A percentile compares a stretch with the other conserved stretches of the same genome.
These are phyloP conservation scores for Tokudaia muenninki DNA, from an alignment of 2,797 vertebrate species.

Conservation along the genomic window DNA sequence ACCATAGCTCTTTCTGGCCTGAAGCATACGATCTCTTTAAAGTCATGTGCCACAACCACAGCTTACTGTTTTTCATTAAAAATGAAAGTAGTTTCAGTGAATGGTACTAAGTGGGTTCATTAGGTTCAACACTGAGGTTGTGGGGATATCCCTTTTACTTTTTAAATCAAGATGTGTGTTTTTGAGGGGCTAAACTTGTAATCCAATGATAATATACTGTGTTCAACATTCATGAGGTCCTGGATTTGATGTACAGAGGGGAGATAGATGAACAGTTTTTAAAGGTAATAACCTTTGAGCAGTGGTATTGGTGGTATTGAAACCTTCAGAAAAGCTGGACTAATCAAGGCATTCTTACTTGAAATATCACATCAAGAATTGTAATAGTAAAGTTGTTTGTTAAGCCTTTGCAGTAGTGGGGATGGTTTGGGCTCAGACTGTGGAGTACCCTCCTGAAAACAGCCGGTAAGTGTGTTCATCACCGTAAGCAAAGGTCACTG, in stretches of 20 bases:
- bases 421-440: not conserved
- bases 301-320: not conserved
- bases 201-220: not conserved
- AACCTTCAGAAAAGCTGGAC: not conserved
- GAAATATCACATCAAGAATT: not conserved
- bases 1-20: not conserved
- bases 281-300: not conserved
- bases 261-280: not conserved
- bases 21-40: not conserved
- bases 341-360: not conserved
- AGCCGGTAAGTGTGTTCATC: not conserved
- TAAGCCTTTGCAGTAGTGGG: not conserved
- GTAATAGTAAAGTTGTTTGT: not conserved
- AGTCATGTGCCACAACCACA: not conserved
- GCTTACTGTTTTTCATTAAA: not conserved
- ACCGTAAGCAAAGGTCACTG: not conserved
- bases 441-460: not conserved
- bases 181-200: not conserved
- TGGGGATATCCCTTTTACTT: slow-evolving; percentile 42
- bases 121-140: not conserved
- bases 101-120: not conserved
- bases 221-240: not conserved
- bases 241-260: not conserved
- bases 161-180: slow-evolving; percentile 12
- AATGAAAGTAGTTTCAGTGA: not conserved